phyloP scores from a whole-genome alignment of 2,113 vertebrate species.

The Periophthalmus modestus region DNA sequence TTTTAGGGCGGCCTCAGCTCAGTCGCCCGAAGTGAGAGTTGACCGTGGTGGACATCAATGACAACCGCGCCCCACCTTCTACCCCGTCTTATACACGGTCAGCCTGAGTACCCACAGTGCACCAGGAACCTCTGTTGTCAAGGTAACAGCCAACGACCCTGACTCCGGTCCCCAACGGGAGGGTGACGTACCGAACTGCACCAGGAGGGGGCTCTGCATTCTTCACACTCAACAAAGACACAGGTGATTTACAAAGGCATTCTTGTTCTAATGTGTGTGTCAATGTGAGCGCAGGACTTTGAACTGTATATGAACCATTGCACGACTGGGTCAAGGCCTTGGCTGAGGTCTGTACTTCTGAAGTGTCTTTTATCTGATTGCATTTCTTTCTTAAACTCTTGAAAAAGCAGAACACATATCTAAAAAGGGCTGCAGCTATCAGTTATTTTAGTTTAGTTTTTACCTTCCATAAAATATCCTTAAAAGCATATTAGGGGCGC shows the following conservation, averaged over 20 bases:
- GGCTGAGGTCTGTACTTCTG: too few relatives aligned
- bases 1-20: constrained; percentile 89
- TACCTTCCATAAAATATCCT: too few relatives aligned
- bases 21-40: constrained; percentile 85
- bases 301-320: background rate
- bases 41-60: constrained; percentile 88
- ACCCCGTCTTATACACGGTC: constrained; percentile 88
- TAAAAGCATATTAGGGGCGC: too few relatives aligned
- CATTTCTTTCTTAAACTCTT: background rate
- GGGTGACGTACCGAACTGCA: constrained; percentile 84
- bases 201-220: constrained; percentile 84
- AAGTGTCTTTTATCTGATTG: background rate
- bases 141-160: constrained; percentile 89
- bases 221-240: constrained; percentile 92
- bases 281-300: background rate
- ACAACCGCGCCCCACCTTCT: constrained; percentile 92
- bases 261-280: background rate
- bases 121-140: constrained; percentile 89
- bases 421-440: too few relatives aligned
- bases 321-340: background rate
- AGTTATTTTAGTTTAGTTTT: too few relatives aligned
- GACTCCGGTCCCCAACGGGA: constrained; percentile 88
- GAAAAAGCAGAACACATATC: background rate
- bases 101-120: constrained; percentile 91
- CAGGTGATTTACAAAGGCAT: constrained; percentile 75